Evolutionary conservation across 2,888 invertebrate genomes (phyloP).

Genomic region (Latheticus oryzae): DNA sequence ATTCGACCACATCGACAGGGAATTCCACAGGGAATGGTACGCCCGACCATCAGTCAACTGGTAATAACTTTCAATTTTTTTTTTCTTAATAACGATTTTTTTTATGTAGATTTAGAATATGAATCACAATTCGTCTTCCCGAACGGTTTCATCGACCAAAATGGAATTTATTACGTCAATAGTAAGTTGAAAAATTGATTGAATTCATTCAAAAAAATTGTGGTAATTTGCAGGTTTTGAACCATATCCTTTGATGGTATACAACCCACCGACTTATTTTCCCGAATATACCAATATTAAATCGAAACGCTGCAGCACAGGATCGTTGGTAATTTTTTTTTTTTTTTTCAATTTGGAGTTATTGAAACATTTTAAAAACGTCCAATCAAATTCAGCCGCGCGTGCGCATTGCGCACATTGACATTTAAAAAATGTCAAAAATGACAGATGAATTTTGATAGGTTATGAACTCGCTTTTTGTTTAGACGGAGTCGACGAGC

Average conservation of each 20-base stretch:
- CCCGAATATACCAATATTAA: constrained; percentile 57
- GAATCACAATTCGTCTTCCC: constrained; percentile 65
- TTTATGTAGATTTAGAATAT: constrained; percentile 62
- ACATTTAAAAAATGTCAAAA: too few species aligned
- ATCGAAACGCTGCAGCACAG: constrained; percentile 63
- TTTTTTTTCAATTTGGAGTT: not conserved
- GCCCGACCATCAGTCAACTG: constrained; percentile 65
- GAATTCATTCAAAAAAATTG: too few species aligned
- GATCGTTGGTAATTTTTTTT: constrained; percentile 59
- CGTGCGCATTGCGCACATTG: too few species aligned
- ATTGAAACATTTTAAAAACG: too few species aligned
- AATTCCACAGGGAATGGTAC: constrained; percentile 65
- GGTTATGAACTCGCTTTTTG: constrained; percentile 7
- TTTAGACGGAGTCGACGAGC: constrained; percentile 64
- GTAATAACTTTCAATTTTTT: too few species aligned
- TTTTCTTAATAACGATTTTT: too few species aligned
- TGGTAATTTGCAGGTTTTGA: constrained; percentile 59
- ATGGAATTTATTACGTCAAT: constrained; percentile 67
- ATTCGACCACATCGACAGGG: constrained; percentile 62
- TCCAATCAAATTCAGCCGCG: too few species aligned
- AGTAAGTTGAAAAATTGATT: constrained; percentile 62
- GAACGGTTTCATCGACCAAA: constrained; percentile 67
- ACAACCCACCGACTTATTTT: constrained; percentile 63
- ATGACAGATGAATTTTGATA: constrained; percentile 5
- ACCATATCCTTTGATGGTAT: constrained; percentile 63